Percentiles rank a stretch among this genome's conserved stretches.
phyloP scores from a whole-genome alignment of 2,888 invertebrate species.

The Hedychridium roseum region DNA sequence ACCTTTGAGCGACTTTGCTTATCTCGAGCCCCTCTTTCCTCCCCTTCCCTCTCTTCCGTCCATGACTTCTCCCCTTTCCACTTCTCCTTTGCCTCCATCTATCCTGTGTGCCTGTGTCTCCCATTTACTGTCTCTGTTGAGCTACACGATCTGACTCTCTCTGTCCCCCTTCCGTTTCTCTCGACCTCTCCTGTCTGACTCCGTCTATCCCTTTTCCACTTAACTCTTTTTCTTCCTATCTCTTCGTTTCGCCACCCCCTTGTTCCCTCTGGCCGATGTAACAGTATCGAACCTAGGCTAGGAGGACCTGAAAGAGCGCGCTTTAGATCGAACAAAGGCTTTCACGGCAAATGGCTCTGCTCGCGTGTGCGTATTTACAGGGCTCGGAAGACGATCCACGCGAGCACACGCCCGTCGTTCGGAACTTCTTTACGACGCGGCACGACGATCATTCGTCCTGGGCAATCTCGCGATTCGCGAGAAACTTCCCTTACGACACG shows the following conservation, averaged over 20 bases:
- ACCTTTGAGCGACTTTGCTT: conserved; percentile 12
- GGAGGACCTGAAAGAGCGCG: conserved; percentile 22
- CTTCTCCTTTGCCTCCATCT: too few species aligned
- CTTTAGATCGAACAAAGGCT: conserved; percentile 39
- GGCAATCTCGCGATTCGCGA: too few species aligned
- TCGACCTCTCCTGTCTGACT: too few species aligned
- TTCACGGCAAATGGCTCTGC: conserved; percentile 26
- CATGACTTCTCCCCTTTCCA: too few species aligned
- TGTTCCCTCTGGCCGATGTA: not conserved
- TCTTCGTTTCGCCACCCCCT: not conserved
- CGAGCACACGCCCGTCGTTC: conserved; percentile 36
- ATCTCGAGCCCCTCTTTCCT: conserved; percentile 18
- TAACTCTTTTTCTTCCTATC: too few species aligned
- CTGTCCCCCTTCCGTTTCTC: too few species aligned
- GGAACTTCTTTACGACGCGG: conserved; percentile 34
- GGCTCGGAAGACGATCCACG: conserved; percentile 20
- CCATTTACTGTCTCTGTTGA: too few species aligned
- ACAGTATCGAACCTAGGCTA: conserved; percentile 15
- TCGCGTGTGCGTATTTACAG: not conserved
- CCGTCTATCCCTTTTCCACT: too few species aligned
- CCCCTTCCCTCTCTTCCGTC: too few species aligned
- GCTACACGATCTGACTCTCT: too few species aligned
- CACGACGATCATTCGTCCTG: not conserved
- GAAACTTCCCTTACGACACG: too few species aligned
- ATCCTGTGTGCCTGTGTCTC: too few species aligned